These are phyloP conservation scores for Linnaemya tessellans DNA, from an alignment of 2,888 invertebrate species.

Conservation along the genomic window DNA sequence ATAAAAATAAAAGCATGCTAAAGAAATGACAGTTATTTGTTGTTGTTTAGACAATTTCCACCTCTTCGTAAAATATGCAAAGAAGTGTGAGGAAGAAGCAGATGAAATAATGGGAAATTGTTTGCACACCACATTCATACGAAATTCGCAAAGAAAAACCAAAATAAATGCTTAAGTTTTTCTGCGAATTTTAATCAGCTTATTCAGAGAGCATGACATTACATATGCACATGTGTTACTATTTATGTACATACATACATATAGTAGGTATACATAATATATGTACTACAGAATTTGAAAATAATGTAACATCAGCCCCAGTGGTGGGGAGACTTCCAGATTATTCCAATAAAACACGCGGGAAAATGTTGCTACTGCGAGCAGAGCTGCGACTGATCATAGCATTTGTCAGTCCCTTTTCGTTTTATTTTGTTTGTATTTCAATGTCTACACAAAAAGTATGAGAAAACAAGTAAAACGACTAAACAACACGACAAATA, in stretches of 20 bases:
- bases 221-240: too few species aligned
- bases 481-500: conserved; percentile 53
- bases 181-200: too few species aligned
- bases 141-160: too few species aligned
- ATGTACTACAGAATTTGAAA: too few species aligned
- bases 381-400: conserved; percentile 52
- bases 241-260: too few species aligned
- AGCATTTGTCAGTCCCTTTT: conserved; percentile 25
- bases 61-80: background rate
- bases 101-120: background rate
- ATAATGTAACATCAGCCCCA: too few species aligned
- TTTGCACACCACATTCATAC: background rate
- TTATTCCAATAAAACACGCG: conserved; percentile 67
- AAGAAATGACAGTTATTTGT: conserved; percentile 15
- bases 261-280: too few species aligned
- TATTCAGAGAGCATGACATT: too few species aligned
- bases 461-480: conserved; percentile 57
- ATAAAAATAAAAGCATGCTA: conserved; percentile 45
- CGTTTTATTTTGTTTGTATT: conserved; percentile 57
- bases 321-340: conserved; percentile 48
- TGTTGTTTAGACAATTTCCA: background rate
- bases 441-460: conserved; percentile 41
- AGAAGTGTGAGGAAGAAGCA: background rate
- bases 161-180: too few species aligned
- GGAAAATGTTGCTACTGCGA: conserved; percentile 38